A percentile compares a stretch with the other conserved stretches of the same genome.
These are phyloP conservation scores for Conopomorpha cramerella DNA, from an alignment of 1,140 invertebrate genomes.

Conservation along the genomic window DNA sequence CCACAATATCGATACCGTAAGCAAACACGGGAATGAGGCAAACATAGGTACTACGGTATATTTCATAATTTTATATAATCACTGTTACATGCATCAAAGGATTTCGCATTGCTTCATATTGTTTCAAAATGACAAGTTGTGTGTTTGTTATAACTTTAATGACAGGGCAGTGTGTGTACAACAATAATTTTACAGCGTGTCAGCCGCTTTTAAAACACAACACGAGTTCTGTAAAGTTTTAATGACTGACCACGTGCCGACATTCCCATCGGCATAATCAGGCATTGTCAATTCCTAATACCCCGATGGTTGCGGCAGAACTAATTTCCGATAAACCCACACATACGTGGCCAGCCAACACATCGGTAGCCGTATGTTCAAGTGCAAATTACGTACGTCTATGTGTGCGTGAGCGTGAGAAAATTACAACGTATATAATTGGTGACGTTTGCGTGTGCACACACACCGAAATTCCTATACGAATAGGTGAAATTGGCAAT, in stretches of 20 bases:
- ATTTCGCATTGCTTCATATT: too few relatives aligned
- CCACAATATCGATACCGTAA: too few relatives aligned
- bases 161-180: too few relatives aligned
- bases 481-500: too few relatives aligned
- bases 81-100: too few relatives aligned
- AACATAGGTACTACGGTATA: slow-evolving; percentile 16
- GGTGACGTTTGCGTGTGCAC: slow-evolving; percentile 14
- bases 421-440: slow-evolving; percentile 39
- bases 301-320: slow-evolving; percentile 25
- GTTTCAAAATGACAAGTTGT: too few relatives aligned
- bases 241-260: slow-evolving; percentile 26
- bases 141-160: too few relatives aligned
- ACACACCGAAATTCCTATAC: slow-evolving; percentile 17
- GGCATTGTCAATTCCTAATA: slow-evolving; percentile 36
- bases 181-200: too few relatives aligned
- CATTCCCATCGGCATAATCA: slow-evolving; percentile 34
- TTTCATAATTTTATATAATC: too few relatives aligned
- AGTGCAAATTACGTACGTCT: slow-evolving; percentile 30
- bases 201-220: slow-evolving; percentile 16
- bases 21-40: slow-evolving; percentile 29
- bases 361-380: too few relatives aligned
- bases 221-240: slow-evolving; percentile 26
- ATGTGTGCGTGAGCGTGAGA: slow-evolving; percentile 47
- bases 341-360: slow-evolving; percentile 21
- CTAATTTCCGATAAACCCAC: slow-evolving; percentile 43